These are phyloP conservation scores for Sylvia borin DNA, from an alignment of 2,797 vertebrate genomes.

Conservation along the genomic window DNA sequence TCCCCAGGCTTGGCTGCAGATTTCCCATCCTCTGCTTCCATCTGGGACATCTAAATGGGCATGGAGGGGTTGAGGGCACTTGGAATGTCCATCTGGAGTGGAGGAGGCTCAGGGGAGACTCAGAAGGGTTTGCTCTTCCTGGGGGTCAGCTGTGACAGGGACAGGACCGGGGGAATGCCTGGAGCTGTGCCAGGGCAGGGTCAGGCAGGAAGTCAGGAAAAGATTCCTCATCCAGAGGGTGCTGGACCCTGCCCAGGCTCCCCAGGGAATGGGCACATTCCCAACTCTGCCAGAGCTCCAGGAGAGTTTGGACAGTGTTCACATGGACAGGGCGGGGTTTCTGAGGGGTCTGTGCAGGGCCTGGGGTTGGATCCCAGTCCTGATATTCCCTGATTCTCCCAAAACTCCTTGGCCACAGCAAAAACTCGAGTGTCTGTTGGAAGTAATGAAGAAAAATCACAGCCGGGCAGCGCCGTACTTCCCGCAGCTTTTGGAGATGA, in stretches of 20 bases:
- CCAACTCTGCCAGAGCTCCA: not conserved
- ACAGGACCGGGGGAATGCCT: not conserved
- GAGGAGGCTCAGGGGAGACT: too few species aligned
- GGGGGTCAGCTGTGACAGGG: not conserved
- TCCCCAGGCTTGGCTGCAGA: too few species aligned
- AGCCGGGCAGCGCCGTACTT: not conserved
- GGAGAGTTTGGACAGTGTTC: fast-evolving
- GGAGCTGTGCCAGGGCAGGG: fast-evolving
- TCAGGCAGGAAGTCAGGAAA: fast-evolving
- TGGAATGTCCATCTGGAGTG: not conserved
- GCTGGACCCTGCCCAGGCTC: not conserved
- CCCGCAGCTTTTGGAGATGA: not conserved
- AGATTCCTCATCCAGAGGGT: not conserved
- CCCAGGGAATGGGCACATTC: not conserved
- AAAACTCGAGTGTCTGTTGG: not conserved
- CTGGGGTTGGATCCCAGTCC: not conserved
- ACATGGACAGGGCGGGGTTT: too few species aligned
- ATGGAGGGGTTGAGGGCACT: not conserved
- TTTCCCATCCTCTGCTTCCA: not conserved
- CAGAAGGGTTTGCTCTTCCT: fast-evolving
- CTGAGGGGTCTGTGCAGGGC: too few species aligned
- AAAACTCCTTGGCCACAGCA: not conserved
- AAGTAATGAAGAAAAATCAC: conserved; percentile 63
- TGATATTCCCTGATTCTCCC: not conserved
- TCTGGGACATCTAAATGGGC: not conserved